Base-by-base conservation (phyloP, 2,113 vertebrate species). In the Perca schrenkii region DNA sequence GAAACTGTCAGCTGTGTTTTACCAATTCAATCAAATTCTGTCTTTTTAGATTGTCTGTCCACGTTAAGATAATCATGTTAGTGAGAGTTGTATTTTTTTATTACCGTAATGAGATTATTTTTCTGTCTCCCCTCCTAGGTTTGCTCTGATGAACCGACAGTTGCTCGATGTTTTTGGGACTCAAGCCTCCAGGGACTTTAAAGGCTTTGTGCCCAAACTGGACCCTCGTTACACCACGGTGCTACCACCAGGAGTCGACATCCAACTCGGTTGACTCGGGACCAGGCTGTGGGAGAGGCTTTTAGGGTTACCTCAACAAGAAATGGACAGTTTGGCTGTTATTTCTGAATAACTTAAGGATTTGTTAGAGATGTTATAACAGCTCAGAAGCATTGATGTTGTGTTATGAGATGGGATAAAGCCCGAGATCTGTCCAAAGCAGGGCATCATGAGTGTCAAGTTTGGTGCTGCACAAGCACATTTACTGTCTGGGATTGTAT, bases 71-170 rank as follows among this genome's bases (percentile, higher is more conserved):
- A 34, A 19, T 28, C 73, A 54, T 64, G 58, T 19, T 12, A 36
- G 12, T 49, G 7, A 62, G 15, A 25, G 25, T 73, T 69, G 36
- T 21, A 4, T 4, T 46, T 53, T 34, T 36, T 40, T 4, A 17
- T n/a, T 43, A 52, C 43, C 13, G 19, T 31, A 31, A 4, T 50
- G 6, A 40, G 16, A 16, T 66, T 11, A 19, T 80, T 62, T 43
- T 65, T 66, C 14, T 50, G 3, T 80, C 11, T 78, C 5, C 4
- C 28, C 61, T 56, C n/a, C 14, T 68, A 99, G 98, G 90, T 99
- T 99, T 94, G 96, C 95, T 61, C 58, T 97, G 74, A 99, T 99
- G 97, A 99, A 99, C 92, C 94, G 98, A 72, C 96, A 96, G 86
- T 90, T 93, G 86, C 95, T 99, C 61, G 98, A 99, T 85, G 94